These are phyloP conservation scores for Entomobrya multifasciata DNA, from an alignment of 2,888 invertebrate genomes.

Conservation along the genomic window DNA sequence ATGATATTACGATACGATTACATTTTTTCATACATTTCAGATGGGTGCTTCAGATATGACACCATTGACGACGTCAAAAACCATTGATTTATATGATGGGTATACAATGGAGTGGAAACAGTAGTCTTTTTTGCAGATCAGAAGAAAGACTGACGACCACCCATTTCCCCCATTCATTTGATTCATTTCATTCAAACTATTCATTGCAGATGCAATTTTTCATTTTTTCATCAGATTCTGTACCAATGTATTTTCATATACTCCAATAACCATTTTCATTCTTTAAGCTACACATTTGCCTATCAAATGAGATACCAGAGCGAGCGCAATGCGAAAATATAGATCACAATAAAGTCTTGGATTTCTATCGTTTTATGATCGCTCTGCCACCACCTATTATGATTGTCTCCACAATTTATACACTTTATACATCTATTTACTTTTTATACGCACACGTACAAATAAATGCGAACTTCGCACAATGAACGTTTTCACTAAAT, in stretches of 20 bases:
- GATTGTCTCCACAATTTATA: conserved; percentile 28
- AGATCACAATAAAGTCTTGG: conserved; percentile 1
- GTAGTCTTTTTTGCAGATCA: conserved; percentile 42
- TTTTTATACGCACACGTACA: background rate
- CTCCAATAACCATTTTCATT: conserved; percentile 3
- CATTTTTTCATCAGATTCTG: conserved; percentile 36
- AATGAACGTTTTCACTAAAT: conserved; percentile 54
- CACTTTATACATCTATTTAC: conserved; percentile 5
- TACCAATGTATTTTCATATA: too few species aligned
- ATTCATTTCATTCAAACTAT: too few species aligned
- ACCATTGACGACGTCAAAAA: conserved; percentile 39
- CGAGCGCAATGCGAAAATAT: conserved; percentile 15
- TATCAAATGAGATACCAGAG: background rate
- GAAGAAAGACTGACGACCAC: background rate
- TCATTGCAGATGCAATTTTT: conserved; percentile 18
- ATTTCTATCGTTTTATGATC: conserved; percentile 2
- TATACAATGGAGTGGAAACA: conserved; percentile 41
- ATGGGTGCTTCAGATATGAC: conserved; percentile 55
- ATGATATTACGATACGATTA: background rate
- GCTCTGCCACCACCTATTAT: background rate
- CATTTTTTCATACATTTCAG: background rate
- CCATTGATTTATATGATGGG: conserved; percentile 43
- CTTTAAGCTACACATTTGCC: background rate
- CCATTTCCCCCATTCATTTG: background rate
- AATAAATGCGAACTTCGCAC: conserved; percentile 32